A percentile compares a stretch with the other conserved stretches of the same genome.
phyloP scores from a whole-genome alignment of 2,888 invertebrate genomes.

The Tridacna gigas region DNA sequence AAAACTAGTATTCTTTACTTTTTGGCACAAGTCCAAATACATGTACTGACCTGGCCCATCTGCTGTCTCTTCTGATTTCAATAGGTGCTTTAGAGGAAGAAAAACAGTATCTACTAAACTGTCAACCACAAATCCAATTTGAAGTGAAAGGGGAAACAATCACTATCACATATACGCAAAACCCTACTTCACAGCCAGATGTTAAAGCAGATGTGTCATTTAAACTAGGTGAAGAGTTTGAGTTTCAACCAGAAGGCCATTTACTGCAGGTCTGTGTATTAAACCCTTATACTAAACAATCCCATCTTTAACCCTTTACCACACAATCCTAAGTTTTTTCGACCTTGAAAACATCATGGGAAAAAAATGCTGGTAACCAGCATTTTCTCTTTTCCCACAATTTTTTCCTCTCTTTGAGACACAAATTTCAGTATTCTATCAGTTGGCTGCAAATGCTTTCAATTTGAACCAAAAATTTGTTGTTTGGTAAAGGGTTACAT shows the following conservation, averaged over 20 bases:
- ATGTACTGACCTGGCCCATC: no score
- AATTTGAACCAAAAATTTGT: no score
- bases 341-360: neutral
- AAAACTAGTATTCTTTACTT: no score
- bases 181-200: slow-evolving; percentile 42
- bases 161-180: slow-evolving; percentile 31
- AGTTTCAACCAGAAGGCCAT: slow-evolving; percentile 45
- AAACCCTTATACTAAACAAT: no score
- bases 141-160: slow-evolving; percentile 39
- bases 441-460: no score
- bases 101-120: slow-evolving; percentile 48
- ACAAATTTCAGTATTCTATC: no score
- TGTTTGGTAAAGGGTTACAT: no score
- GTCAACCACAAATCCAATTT: slow-evolving; percentile 47
- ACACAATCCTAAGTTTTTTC: neutral
- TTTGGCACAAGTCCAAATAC: no score
- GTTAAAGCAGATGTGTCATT: slow-evolving; percentile 40
- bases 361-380: neutral
- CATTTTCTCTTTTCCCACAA: neutral
- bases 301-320: neutral
- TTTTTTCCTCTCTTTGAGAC: neutral
- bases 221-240: slow-evolving; percentile 49
- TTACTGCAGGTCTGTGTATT: slow-evolving; percentile 30
- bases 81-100: slow-evolving; percentile 45
- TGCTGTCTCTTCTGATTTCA: neutral